These are phyloP conservation scores for Limnephilus rhombicus DNA, from an alignment of 2,888 invertebrate genomes.

Conservation along the genomic window DNA sequence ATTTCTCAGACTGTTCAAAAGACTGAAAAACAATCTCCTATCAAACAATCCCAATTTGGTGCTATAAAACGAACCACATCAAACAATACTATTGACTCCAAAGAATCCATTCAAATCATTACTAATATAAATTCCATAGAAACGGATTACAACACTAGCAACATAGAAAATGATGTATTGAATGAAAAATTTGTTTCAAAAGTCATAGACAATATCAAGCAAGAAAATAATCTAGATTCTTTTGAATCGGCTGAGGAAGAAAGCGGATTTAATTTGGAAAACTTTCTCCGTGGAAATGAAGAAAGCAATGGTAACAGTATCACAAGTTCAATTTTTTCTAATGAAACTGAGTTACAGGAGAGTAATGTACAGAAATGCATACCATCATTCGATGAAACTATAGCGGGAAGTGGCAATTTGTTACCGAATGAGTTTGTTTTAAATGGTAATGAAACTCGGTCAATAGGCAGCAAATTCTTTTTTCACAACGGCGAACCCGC, in stretches of 20 bases:
- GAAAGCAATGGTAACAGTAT: conserved; percentile 15
- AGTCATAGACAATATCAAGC: conserved; percentile 12
- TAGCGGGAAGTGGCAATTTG: neutral
- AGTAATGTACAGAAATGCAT: neutral
- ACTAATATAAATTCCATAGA: neutral
- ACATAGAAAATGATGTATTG: neutral
- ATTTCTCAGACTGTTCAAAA: neutral
- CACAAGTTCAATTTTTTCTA: neutral
- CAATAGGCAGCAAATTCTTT: conserved; percentile 5
- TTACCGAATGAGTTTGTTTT: neutral
- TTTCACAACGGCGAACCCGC: neutral
- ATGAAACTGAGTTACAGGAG: neutral
- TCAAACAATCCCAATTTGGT: neutral
- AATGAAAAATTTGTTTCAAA: neutral
- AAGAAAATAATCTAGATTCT: conserved; percentile 16
- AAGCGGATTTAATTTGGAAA: conserved; percentile 9
- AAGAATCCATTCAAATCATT: neutral
- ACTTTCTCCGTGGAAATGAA: conserved; percentile 16
- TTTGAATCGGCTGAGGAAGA: neutral
- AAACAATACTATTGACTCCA: neutral
- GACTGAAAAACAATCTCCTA: conserved; percentile 3
- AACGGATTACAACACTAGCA: neutral
- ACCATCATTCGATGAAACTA: neutral
- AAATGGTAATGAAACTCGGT: neutral
- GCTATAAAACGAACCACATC: neutral